Base-by-base conservation (phyloP, 2,113 vertebrate genomes). In the Syngnathus floridae region DNA sequence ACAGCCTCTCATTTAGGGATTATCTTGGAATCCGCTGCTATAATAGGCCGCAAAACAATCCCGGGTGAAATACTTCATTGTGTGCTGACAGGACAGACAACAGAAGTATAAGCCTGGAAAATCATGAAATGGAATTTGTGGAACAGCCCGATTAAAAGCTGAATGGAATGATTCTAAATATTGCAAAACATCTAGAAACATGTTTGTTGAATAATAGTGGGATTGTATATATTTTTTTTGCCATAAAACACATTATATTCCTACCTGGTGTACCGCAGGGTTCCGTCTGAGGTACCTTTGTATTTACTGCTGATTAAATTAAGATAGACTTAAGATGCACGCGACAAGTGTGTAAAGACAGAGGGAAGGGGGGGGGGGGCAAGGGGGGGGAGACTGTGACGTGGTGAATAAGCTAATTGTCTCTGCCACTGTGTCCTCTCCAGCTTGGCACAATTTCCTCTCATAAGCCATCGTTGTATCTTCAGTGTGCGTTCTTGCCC, bases 341-440 rank as follows among this genome's bases (percentile, higher is more conserved):
- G 19, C 49, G 56, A 57, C 73, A 69, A 76, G 62, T 58, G 48
- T 64, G 65, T n/a, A 63, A 64, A 68, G 38, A 16, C 54, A 72
- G 68, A 74, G 66, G 61, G 45, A 72, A 45, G 41, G 13, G 12
- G 14, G 13, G 12, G 43, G 52, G 59, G 40, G 72, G 7, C 52
- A 41, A 64, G 64, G 72, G 62, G 72, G 62, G 68, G 37, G 70
- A 56, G 69, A 60, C 37, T 26, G 40, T 11, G 59, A 72, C 49
- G 69, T 70, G 36, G 68, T 82, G 85, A 88, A 88, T 85, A 77
- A 72, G 64, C 55, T 26, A 14, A 76, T 87, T 86, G 82, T 88
- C 78, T 71, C 74, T 68, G 64, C n/a, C 63, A 57, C 35, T 4
- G 61, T 77, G 79, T 81, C 75, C 71, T 75, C 75, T 56, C 55